phyloP scores from a whole-genome alignment of 1,140 invertebrate genomes.

The Cydia splendana region DNA sequence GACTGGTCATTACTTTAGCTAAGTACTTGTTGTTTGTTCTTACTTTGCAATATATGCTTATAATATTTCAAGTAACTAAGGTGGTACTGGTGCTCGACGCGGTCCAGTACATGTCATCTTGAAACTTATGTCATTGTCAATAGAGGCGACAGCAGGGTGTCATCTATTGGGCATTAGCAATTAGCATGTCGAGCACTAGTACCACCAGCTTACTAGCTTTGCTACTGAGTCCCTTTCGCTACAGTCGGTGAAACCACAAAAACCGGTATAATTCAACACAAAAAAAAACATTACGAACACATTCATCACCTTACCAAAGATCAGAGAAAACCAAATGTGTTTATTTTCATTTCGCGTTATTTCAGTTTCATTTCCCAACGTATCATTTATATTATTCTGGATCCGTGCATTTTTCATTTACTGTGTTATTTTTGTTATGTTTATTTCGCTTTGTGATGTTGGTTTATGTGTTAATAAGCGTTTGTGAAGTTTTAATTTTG shows the following conservation, averaged over 20 bases:
- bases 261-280: too few relatives aligned
- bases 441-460: not conserved
- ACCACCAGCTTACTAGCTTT: too few relatives aligned
- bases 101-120: too few relatives aligned
- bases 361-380: not conserved
- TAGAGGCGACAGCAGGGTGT: too few relatives aligned
- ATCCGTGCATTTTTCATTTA: not conserved
- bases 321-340: slow-evolving; percentile 3
- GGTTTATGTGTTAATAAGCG: not conserved
- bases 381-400: not conserved
- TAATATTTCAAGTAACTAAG: too few relatives aligned
- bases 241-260: too few relatives aligned
- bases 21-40: not conserved
- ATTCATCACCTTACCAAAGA: not conserved
- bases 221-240: too few relatives aligned
- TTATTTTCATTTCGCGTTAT: not conserved
- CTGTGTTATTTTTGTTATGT: not conserved
- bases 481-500: not conserved
- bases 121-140: too few relatives aligned
- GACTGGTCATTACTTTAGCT: not conserved
- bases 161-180: too few relatives aligned
- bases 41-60: not conserved
- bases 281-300: not conserved
- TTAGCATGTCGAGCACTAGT: too few relatives aligned
- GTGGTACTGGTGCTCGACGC: too few relatives aligned